Evolutionary conservation across 2,888 invertebrate genomes (phyloP).

Genomic region (Aleiodes leptofemur): DNA sequence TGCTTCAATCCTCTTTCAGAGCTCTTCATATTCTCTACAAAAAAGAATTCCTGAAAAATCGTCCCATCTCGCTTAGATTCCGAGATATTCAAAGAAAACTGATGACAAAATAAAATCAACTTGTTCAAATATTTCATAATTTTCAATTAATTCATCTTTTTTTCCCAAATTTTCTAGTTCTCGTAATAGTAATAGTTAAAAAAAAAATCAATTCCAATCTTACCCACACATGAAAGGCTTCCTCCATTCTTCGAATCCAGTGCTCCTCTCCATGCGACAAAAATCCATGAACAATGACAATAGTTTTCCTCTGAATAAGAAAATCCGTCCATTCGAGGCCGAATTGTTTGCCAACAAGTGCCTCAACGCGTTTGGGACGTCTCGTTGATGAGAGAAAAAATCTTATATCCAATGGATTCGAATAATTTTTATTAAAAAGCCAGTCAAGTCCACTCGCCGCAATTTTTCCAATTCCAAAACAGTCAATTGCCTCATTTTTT

Average conservation of each 20-base stretch:
- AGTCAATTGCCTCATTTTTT: constrained; percentile 72
- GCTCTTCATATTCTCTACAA: no score
- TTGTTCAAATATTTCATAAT: no score
- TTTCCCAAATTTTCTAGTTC: not conserved
- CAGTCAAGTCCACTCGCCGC: constrained; percentile 72
- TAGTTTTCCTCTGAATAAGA: constrained; percentile 76
- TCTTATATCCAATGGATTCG: constrained; percentile 75
- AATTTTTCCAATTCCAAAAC: constrained; percentile 77
- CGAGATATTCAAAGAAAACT: no score
- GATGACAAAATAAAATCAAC: not conserved
- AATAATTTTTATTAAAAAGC: constrained; percentile 76
- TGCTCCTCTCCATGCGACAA: constrained; percentile 78
- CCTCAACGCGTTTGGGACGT: constrained; percentile 74
- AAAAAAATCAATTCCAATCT: constrained; percentile 43
- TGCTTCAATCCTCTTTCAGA: no score
- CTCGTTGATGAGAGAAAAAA: constrained; percentile 77
- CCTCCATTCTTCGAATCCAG: constrained; percentile 80
- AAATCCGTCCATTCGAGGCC: constrained; percentile 80
- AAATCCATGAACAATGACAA: constrained; percentile 81
- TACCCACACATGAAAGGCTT: constrained; percentile 79
- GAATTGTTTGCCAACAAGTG: constrained; percentile 75
- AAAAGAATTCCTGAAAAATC: no score
- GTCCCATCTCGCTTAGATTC: no score
- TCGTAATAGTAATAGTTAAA: no score
- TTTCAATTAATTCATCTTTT: not conserved